These are phyloP conservation scores for Acipenser ruthenus DNA, from an alignment of 2,797 vertebrate genomes.

Conservation along the genomic window DNA sequence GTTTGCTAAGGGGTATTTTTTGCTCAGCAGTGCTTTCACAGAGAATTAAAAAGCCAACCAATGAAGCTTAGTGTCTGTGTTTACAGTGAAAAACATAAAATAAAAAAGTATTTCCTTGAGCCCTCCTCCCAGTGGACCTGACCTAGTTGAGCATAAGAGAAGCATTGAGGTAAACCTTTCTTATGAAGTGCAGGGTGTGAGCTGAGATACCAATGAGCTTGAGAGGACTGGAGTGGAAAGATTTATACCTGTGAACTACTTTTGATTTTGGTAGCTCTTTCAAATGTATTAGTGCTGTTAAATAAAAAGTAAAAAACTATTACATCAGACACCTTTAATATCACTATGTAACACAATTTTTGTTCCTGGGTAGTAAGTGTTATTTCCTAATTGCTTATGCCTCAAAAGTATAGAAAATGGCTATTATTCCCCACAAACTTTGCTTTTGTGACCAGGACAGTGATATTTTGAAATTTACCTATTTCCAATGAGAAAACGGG, in stretches of 20 bases:
- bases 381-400: no score
- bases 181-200: conserved; percentile 34
- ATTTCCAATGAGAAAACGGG: no score
- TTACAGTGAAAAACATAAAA: neutral
- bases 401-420: no score
- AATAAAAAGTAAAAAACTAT: neutral
- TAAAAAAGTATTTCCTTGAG: neutral
- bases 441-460: no score
- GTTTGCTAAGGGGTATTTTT: neutral
- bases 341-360: no score
- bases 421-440: no score
- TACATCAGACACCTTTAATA: neutral
- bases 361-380: no score
- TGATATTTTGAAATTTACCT: no score
- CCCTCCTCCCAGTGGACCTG: conserved; percentile 35
- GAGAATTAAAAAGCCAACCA: neutral
- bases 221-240: neutral
- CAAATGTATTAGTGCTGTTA: neutral
- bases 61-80: conserved; percentile 2
- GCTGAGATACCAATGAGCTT: neutral
- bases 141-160: conserved; percentile 35
- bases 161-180: conserved; percentile 35
- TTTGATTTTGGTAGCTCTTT: neutral
- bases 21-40: neutral
- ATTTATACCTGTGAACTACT: neutral